Evolutionary conservation across 2,888 invertebrate species (phyloP).

Genomic region (Aplocera efformata): DNA sequence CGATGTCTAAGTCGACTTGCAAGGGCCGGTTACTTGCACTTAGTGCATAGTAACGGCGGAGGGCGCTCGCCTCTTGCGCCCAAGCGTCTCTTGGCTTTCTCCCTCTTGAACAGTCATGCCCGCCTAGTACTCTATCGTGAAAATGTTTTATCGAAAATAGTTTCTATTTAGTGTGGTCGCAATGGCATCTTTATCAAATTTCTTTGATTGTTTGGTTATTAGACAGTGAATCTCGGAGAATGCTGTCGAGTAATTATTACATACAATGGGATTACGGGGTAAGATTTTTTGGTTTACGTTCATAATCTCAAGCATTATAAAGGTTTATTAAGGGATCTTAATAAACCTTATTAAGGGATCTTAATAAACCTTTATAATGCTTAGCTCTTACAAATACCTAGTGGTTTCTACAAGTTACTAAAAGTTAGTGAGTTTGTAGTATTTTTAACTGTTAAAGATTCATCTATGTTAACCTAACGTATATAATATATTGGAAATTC

Average conservation of each 20-base stretch:
- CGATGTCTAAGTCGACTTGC: constrained; percentile 48
- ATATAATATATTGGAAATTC: too few relatives aligned
- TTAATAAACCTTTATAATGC: too few relatives aligned
- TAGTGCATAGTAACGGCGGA: constrained; percentile 58
- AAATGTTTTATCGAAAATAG: background rate
- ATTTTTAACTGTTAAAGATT: too few relatives aligned
- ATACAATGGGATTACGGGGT: constrained; percentile 53
- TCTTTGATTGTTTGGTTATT: constrained; percentile 10
- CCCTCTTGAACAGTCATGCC: constrained; percentile 33
- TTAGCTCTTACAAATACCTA: too few relatives aligned
- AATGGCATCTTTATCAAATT: too few relatives aligned
- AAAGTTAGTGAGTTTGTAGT: too few relatives aligned
- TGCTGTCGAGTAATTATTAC: constrained; percentile 47
- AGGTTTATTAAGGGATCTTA: too few relatives aligned
- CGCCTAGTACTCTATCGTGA: constrained; percentile 37
- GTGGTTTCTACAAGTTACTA: too few relatives aligned
- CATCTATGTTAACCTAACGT: too few relatives aligned
- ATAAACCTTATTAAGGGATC: too few relatives aligned
- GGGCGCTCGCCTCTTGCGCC: constrained; percentile 48
- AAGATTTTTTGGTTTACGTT: constrained; percentile 29
- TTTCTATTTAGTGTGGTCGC: too few relatives aligned
- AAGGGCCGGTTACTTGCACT: constrained; percentile 56
- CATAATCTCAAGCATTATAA: too few relatives aligned
- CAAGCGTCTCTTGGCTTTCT: constrained; percentile 35
- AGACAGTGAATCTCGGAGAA: constrained; percentile 17